Evolutionary conservation across 2,113 vertebrate genomes (phyloP).

Genomic region (Sinocyclocheilus grahami): DNA sequence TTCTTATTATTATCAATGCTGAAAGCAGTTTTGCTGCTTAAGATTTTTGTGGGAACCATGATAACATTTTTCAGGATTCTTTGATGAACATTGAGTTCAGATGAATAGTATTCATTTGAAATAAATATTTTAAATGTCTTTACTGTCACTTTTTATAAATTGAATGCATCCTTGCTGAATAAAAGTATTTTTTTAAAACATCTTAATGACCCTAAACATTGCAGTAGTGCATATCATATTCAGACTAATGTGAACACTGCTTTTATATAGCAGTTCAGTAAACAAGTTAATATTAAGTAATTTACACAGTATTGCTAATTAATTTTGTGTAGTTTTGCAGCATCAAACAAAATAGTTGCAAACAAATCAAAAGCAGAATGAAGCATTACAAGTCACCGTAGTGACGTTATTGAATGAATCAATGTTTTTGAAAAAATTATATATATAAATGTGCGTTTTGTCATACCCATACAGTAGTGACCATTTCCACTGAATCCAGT

Average conservation of each 20-base stretch:
- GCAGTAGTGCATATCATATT: neutral
- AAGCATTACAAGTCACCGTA: neutral
- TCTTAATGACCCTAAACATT: neutral
- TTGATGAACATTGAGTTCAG: too few species aligned
- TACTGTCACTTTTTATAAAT: too few species aligned
- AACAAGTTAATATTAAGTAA: too few species aligned
- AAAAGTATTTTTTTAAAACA: neutral
- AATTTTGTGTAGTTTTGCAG: neutral
- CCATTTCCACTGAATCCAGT: slow-evolving; percentile 76
- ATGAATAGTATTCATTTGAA: neutral
- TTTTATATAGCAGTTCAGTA: neutral
- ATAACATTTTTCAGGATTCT: too few species aligned
- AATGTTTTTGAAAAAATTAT: neutral
- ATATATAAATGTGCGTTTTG: neutral
- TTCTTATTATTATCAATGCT: neutral
- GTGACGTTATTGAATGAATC: neutral
- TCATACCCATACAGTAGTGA: slow-evolving; percentile 73
- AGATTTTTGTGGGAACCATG: too few species aligned
- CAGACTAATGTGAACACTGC: neutral
- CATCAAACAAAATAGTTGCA: neutral
- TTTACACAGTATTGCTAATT: too few species aligned
- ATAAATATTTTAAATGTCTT: too few species aligned
- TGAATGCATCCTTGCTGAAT: neutral
- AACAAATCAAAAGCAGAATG: neutral
- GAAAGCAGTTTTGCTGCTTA: too few species aligned